These are phyloP conservation scores for Apomyelois bistriatella DNA, from an alignment of 2,888 invertebrate genomes.

Conservation along the genomic window DNA sequence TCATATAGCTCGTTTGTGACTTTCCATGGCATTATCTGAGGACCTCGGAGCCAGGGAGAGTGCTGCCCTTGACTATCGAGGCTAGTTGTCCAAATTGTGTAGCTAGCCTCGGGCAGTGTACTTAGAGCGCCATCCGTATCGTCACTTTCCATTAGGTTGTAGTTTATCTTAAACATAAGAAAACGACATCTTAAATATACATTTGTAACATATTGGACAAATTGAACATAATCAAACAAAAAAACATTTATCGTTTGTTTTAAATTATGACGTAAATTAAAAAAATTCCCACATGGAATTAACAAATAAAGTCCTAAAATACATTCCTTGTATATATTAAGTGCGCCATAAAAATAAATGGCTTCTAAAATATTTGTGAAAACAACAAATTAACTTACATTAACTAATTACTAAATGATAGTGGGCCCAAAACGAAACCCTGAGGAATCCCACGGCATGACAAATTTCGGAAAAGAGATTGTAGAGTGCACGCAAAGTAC, in stretches of 20 bases:
- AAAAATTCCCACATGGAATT: too few relatives aligned
- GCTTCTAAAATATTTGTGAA: too few relatives aligned
- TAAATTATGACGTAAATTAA: too few relatives aligned
- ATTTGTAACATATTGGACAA: too few relatives aligned
- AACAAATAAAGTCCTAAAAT: too few relatives aligned
- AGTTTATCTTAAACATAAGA: slow-evolving; percentile 30
- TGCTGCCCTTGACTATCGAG: slow-evolving; percentile 30
- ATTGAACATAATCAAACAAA: too few relatives aligned
- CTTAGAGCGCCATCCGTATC: slow-evolving; percentile 17
- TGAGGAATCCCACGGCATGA: not conserved
- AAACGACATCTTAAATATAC: too few relatives aligned
- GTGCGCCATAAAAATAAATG: too few relatives aligned
- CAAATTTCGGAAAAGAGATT: not conserved
- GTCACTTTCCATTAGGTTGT: slow-evolving; percentile 21
- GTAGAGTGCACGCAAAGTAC: not conserved
- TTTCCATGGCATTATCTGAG: slow-evolving; percentile 26
- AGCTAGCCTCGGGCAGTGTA: slow-evolving; percentile 19
- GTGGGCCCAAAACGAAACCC: not conserved
- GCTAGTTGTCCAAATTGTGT: slow-evolving; percentile 35
- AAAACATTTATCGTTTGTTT: too few relatives aligned
- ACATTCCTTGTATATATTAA: too few relatives aligned
- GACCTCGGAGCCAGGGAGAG: slow-evolving; percentile 33
- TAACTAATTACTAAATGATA: too few relatives aligned
- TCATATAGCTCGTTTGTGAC: slow-evolving; percentile 12
- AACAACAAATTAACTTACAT: too few relatives aligned